phyloP scores from a whole-genome alignment of 2,797 vertebrate genomes.

The Odontamblyopus lacepedii region DNA sequence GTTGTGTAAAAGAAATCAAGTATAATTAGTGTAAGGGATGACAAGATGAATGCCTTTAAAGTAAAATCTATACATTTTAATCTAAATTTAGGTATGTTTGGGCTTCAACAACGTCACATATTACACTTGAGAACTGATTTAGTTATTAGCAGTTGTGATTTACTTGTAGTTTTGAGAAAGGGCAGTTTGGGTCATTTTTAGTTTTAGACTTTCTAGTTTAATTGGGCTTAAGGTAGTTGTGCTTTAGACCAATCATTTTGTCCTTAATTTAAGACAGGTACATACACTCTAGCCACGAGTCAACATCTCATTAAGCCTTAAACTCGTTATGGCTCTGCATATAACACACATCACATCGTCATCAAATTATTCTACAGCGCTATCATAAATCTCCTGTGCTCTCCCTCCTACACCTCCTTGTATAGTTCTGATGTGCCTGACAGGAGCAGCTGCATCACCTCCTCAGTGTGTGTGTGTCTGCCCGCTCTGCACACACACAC shows the following conservation, averaged over 20 bases:
- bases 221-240: not conserved
- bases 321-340: not conserved
- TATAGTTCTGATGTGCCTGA: constrained; percentile 10
- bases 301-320: not conserved
- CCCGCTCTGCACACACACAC: constrained; percentile 25
- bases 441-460: constrained; percentile 18
- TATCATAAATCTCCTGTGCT: not conserved
- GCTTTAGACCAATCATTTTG: not conserved
- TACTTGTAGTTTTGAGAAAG: not conserved
- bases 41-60: too few relatives aligned
- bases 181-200: not conserved
- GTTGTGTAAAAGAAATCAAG: not conserved
- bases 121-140: not conserved
- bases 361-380: not conserved
- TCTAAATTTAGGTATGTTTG: not conserved
- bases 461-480: constrained; percentile 8
- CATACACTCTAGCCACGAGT: not conserved
- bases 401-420: constrained; percentile 9
- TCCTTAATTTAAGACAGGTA: not conserved
- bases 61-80: too few relatives aligned
- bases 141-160: not conserved
- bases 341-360: not conserved
- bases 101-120: not conserved
- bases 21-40: too few relatives aligned
- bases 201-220: not conserved